Conservation (phyloP, 2,113 vertebrate species). For the Sitta europaea region DNA sequence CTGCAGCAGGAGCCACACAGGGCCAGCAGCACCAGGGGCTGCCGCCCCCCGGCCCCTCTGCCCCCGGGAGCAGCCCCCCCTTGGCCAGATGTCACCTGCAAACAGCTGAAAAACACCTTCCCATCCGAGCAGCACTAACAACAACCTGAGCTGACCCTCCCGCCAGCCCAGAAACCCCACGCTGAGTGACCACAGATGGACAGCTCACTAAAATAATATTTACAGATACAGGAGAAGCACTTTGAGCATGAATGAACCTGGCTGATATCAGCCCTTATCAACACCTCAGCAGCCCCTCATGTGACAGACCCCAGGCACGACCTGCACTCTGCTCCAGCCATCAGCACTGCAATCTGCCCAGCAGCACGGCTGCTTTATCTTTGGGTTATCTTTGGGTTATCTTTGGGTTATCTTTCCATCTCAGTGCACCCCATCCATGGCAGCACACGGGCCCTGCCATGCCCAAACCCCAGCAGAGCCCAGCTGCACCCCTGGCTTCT, state of each 20-base stretch:
- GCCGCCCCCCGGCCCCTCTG: no score
- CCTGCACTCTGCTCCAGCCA: not conserved
- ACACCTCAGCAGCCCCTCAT: not conserved
- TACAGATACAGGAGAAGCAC: not conserved
- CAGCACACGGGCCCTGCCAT: not conserved
- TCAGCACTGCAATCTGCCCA: not conserved
- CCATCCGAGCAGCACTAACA: not conserved
- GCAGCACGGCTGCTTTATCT: rapidly evolving
- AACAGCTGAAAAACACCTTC: not conserved
- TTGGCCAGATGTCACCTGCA: rapidly evolving
- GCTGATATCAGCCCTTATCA: not conserved
- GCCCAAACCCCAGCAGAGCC: not conserved
- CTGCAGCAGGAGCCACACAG: not conserved
- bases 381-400: no score
- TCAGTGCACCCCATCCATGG: rapidly evolving
- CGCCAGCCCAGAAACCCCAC: not conserved
- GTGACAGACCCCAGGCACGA: not conserved
- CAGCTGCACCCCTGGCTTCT: rapidly evolving
- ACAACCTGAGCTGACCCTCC: rapidly evolving
- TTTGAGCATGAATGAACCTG: not conserved
- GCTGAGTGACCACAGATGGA: not conserved
- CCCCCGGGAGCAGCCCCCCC: rapidly evolving
- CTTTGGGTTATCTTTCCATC: no score
- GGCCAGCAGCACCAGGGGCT: rapidly evolving
- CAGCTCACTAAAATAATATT: not conserved